phyloP scores from a whole-genome alignment of 2,113 vertebrate genomes.

The Coregonus clupeaformis region DNA sequence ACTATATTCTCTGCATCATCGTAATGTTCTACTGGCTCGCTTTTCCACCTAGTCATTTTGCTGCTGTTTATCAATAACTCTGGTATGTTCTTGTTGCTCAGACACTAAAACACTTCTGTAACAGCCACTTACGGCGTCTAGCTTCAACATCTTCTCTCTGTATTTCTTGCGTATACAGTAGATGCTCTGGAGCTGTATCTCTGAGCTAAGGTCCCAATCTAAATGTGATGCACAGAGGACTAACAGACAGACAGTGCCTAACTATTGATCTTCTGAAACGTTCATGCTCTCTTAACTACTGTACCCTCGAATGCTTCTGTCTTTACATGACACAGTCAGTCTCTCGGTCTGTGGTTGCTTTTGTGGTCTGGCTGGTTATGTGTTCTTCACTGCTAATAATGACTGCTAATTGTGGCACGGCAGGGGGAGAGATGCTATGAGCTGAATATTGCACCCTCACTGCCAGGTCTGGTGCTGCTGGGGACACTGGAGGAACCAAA shows the following conservation, averaged over 20 bases:
- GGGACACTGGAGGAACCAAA: conserved; percentile 26
- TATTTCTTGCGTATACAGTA: not conserved
- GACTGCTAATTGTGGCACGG: conserved; percentile 71
- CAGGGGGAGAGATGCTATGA: conserved; percentile 49
- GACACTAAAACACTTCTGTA: not conserved
- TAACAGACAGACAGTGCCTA: conserved; percentile 44
- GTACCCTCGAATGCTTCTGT: conserved; percentile 46
- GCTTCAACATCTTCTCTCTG: not conserved
- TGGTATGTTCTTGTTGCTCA: conserved; percentile 8
- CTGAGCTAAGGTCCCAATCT: conserved; percentile 43
- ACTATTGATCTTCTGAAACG: conserved; percentile 57
- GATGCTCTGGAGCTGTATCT: conserved; percentile 24
- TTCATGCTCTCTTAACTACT: conserved; percentile 57
- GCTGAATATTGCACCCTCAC: conserved; percentile 39
- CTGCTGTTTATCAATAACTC: not conserved
- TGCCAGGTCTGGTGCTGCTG: conserved; percentile 24
- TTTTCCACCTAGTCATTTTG: not conserved
- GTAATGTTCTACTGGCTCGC: conserved; percentile 24
- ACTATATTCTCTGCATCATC: conserved; percentile 40
- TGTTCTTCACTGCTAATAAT: conserved; percentile 65
- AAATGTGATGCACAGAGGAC: conserved; percentile 55
- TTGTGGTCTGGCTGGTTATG: conserved; percentile 2
- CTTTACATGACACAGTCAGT: conserved; percentile 39
- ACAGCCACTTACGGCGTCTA: not conserved
- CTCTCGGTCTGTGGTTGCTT: not conserved